Conservation (phyloP, 2,113 vertebrate genomes). For the Elaphurus davidianus region DNA sequence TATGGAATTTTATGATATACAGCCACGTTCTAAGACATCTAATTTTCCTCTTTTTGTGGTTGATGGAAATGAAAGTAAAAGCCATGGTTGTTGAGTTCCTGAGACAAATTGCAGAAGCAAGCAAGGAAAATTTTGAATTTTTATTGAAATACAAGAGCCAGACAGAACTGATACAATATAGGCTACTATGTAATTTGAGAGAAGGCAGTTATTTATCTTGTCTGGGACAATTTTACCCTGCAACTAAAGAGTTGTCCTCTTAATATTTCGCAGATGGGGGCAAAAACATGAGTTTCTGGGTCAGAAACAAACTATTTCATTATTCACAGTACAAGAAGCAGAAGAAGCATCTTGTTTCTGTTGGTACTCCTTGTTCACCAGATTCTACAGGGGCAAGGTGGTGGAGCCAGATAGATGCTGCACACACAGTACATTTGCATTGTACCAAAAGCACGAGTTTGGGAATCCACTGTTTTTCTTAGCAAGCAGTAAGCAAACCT, state of each 20-base stretch:
- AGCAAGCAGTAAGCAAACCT: not conserved
- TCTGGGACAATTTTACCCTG: not conserved
- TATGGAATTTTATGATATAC: not conserved
- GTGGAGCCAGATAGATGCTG: not conserved
- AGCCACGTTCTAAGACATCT: not conserved
- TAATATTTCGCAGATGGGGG: not conserved
- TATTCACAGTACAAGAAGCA: not conserved
- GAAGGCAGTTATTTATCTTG: not conserved
- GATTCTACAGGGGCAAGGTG: not conserved
- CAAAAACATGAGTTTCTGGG: not conserved
- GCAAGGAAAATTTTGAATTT: not conserved
- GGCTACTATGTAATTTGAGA: not conserved
- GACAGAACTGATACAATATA: not conserved
- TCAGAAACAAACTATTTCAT: not conserved
- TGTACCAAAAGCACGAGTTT: not conserved
- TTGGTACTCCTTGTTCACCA: not conserved
- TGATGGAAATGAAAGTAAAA: not conserved
- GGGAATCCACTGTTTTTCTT: not conserved
- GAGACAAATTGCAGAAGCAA: not conserved
- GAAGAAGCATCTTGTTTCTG: not conserved
- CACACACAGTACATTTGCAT: not conserved
- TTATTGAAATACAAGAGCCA: not conserved
- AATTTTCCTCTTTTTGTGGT: not conserved
- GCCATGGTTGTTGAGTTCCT: not conserved
- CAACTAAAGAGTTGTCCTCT: not conserved